These are phyloP conservation scores for Tetramorium parvispinum DNA, from an alignment of 1,140 invertebrate species.

Conservation along the genomic window DNA sequence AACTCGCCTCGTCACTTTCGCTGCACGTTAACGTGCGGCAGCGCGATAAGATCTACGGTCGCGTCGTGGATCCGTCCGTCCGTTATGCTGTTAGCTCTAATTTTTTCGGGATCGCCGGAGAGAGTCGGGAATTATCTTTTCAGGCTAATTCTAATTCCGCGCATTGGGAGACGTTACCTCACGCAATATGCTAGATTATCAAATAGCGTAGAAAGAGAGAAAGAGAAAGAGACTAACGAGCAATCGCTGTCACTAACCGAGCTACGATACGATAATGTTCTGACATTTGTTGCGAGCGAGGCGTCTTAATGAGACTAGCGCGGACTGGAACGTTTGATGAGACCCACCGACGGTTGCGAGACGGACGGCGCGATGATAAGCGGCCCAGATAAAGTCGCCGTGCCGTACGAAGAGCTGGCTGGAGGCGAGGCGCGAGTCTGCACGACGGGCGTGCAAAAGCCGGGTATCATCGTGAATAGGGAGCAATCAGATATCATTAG, in stretches of 20 bases:
- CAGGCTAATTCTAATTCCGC: neutral
- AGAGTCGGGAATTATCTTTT: slow-evolving; percentile 41
- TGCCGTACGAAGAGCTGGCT: slow-evolving; percentile 39
- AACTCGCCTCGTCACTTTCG: slow-evolving; percentile 32
- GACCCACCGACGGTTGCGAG: slow-evolving; percentile 48
- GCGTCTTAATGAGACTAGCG: slow-evolving; percentile 53
- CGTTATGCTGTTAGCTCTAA: slow-evolving; percentile 31
- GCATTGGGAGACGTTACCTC: neutral
- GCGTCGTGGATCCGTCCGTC: neutral
- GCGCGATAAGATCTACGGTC: slow-evolving; percentile 52
- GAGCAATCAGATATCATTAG: slow-evolving; percentile 85
- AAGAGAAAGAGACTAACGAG: neutral
- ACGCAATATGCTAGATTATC: neutral
- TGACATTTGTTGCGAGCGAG: slow-evolving; percentile 53
- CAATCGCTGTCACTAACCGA: slow-evolving; percentile 40
- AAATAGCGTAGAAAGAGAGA: neutral
- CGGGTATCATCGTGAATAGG: slow-evolving; percentile 83
- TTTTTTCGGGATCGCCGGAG: slow-evolving; percentile 5
- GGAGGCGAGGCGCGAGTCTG: slow-evolving; percentile 76
- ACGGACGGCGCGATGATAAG: slow-evolving; percentile 74
- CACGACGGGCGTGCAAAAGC: slow-evolving; percentile 72
- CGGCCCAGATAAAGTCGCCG: slow-evolving; percentile 71
- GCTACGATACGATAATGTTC: slow-evolving; percentile 10
- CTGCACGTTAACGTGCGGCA: slow-evolving; percentile 15
- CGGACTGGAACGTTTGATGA: slow-evolving; percentile 70